Base-by-base conservation (phyloP, 2,888 invertebrate species). In the Glaucopsyche alexis region DNA sequence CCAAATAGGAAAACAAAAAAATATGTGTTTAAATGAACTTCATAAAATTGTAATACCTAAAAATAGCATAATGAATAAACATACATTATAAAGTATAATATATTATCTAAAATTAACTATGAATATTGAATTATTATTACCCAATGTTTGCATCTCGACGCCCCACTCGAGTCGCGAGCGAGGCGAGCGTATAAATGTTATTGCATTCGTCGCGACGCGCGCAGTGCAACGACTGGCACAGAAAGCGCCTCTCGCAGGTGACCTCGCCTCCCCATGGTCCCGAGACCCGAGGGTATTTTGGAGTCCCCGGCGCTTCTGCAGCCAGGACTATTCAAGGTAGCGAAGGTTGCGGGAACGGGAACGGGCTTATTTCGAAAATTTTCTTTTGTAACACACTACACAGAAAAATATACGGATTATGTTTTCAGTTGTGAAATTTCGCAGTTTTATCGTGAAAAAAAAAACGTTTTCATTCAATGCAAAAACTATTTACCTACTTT, bases 101-200 rank as follows among this genome's bases (percentile, higher is more conserved):
- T 7, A 7, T 7, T 52, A n/a, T 52, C 50, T 6, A 19, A 11
- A 19, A 52, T 9, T 16, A 55, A 8, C 55, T 19, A 16, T 16
- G 55, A 55, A 55, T 55, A 55, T 55, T 55, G 16, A 55, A 19
- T 55, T 16, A 55, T 55, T 55, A 55, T 19, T 55, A 55, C 19
- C 2, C 7, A 19, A 55, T 19, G 19, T 9, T 55, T n/a, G 19
- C 16, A 19, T 55, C 9, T 19, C 9, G 55, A 7, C 13, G 47
- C 55, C 55, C 55, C 55, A 55, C 55, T 19, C 42, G 42, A 42
- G 42, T 7, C 42, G 4, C 19, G 55, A 52, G 19, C 19, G n/a
- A n/a, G 50, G 50, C n/a, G 55, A 55, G 16, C 55, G 9, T 55
- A 55, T 55, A 55, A 55, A 55, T 52, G n/a, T 50, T n/a, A 13